Conservation (phyloP, 2,888 invertebrate species). For the Oligia strigilis region DNA sequence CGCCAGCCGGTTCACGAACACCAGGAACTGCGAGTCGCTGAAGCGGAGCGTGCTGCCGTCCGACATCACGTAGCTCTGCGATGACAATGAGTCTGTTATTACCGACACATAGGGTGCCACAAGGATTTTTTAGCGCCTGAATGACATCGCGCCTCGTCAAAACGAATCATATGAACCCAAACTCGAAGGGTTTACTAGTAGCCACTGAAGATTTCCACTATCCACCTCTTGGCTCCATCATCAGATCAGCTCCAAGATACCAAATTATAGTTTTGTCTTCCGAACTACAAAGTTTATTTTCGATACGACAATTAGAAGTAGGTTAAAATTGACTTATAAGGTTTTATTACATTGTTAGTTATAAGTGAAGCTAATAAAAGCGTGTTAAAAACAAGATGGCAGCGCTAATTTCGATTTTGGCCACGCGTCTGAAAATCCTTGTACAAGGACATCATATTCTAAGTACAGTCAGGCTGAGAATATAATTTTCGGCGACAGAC, state of each 20-base stretch:
- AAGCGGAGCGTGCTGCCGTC: conserved; percentile 93
- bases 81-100: rapidly evolving
- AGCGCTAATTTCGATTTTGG: not conserved
- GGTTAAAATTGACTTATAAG: not conserved
- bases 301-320: not conserved
- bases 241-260: not conserved
- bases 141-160: not conserved
- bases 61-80: conserved; percentile 92
- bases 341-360: not conserved
- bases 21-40: conserved; percentile 98
- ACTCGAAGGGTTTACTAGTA: not conserved
- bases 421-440: not conserved
- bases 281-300: not conserved
- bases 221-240: not conserved
- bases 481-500: no score
- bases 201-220: not conserved
- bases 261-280: not conserved
- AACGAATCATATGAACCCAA: not conserved
- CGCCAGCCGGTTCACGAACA: conserved; percentile 97
- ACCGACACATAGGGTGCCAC: not conserved
- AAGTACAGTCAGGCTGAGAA: no score
- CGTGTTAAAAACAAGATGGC: not conserved
- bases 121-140: not conserved
- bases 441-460: not conserved
- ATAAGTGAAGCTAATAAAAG: not conserved